Conservation (phyloP, 2,888 invertebrate species). For the Eupeodes luniger region DNA sequence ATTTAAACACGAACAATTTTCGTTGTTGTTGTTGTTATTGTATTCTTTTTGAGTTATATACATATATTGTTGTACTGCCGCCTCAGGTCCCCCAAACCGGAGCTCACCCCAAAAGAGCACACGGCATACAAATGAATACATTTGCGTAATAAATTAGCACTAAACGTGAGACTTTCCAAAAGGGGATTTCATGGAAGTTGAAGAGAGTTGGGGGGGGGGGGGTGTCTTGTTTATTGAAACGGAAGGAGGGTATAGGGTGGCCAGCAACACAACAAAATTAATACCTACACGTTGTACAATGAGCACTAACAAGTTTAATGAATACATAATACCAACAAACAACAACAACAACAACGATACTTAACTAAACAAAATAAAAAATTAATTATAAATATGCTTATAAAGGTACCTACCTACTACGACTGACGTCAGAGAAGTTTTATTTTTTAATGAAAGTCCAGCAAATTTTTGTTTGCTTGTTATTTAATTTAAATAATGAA, state of each 20-base stretch:
- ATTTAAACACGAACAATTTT: slow-evolving; percentile 32
- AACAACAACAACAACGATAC: slow-evolving; percentile 26
- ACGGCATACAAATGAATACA: slow-evolving; percentile 78
- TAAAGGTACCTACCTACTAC: slow-evolving; percentile 16
- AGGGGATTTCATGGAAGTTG: not conserved
- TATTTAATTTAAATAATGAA: slow-evolving; percentile 2
- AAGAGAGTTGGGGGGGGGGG: not conserved
- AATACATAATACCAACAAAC: slow-evolving; percentile 72
- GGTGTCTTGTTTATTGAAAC: too few relatives aligned
- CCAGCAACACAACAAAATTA: slow-evolving; percentile 57
- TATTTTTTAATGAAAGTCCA: slow-evolving; percentile 40
- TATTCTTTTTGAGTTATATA: slow-evolving; percentile 53
- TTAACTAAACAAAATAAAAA: too few relatives aligned
- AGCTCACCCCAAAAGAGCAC: slow-evolving; percentile 73
- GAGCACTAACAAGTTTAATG: slow-evolving; percentile 77
- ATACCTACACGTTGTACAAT: slow-evolving; percentile 54
- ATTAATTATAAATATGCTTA: slow-evolving; percentile 1
- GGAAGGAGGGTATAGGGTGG: slow-evolving; percentile 2
- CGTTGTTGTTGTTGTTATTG: slow-evolving; percentile 13
- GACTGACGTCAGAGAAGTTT: slow-evolving; percentile 45
- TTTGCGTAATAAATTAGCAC: slow-evolving; percentile 79
- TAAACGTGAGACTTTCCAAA: slow-evolving; percentile 53
- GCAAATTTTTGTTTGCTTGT: slow-evolving; percentile 26
- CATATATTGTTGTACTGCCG: slow-evolving; percentile 24
- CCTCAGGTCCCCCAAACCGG: slow-evolving; percentile 30